These are phyloP conservation scores for Mesoclemmys tuberculata DNA, from an alignment of 2,113 vertebrate species.

Conservation along the genomic window DNA sequence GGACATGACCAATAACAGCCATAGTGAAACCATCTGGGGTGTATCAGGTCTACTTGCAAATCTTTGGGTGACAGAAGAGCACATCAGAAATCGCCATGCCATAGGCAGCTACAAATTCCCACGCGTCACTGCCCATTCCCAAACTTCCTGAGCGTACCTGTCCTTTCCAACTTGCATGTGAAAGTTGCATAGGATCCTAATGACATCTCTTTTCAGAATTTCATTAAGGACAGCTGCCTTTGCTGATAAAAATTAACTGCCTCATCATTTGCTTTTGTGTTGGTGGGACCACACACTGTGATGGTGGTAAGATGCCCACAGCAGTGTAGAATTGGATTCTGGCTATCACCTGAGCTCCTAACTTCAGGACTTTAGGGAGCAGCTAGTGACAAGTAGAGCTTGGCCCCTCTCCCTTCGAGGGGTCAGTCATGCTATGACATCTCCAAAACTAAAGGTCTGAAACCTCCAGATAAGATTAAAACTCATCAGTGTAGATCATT, in stretches of 20 bases:
- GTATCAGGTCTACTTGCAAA: background rate
- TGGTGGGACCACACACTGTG: too few relatives aligned
- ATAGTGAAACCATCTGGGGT: background rate
- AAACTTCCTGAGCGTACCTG: background rate
- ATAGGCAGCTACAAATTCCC: background rate
- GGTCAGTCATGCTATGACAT: background rate
- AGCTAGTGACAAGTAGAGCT: background rate
- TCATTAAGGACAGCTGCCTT: background rate
- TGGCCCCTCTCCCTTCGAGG: background rate
- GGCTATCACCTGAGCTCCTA: too few relatives aligned
- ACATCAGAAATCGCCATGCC: background rate
- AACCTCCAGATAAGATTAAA: background rate
- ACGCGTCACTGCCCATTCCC: background rate
- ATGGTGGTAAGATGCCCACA: too few relatives aligned
- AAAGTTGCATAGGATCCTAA: background rate
- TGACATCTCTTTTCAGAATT: background rate
- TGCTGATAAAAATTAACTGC: too few relatives aligned
- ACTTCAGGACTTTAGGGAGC: background rate
- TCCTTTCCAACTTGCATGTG: background rate
- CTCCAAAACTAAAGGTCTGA: background rate
- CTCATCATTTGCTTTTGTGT: too few relatives aligned
- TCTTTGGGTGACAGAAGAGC: background rate
- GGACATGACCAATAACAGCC: background rate
- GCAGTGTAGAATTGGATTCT: too few relatives aligned
- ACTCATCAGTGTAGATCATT: background rate